Conservation (phyloP, 2,113 vertebrate species). For the Lota lota region DNA sequence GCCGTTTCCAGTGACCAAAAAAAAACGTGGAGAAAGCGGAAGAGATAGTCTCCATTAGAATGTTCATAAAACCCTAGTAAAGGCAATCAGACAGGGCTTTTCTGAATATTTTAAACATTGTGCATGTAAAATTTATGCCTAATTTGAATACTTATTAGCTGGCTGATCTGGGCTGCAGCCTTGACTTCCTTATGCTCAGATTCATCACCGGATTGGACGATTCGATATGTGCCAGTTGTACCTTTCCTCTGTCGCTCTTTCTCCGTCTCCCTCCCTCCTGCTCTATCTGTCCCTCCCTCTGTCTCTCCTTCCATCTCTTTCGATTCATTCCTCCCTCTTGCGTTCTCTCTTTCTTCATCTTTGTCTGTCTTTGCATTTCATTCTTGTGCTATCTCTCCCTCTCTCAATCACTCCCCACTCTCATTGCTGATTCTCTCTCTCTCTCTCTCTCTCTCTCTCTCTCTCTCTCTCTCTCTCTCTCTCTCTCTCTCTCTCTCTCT, state of each 20-base stretch:
- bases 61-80: conserved; percentile 92
- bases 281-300: conserved; percentile 6
- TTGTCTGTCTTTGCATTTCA: no score
- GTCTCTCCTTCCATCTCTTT: conserved; percentile 63
- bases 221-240: conserved; percentile 60
- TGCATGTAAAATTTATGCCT: conserved; percentile 99
- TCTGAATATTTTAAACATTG: conserved; percentile 99
- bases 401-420: not conserved
- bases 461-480: not conserved
- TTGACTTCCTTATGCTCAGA: conserved; percentile 89
- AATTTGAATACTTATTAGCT: conserved; percentile 99
- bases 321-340: conserved; percentile 23
- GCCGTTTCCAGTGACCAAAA: conserved; percentile 39
- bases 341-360: no score
- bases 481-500: no score
- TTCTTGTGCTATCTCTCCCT: not conserved
- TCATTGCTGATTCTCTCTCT: conserved; percentile 55
- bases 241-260: conserved; percentile 19
- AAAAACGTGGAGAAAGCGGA: conserved; percentile 11
- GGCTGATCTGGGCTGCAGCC: conserved; percentile 91
- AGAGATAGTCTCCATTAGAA: conserved; percentile 79
- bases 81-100: conserved; percentile 92
- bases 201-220: conserved; percentile 81
- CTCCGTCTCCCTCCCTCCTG: conserved; percentile 27
- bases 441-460: conserved; percentile 74